Evolutionary conservation across 2,888 invertebrate genomes (phyloP).

Genomic region (Piscicola geometra): DNA sequence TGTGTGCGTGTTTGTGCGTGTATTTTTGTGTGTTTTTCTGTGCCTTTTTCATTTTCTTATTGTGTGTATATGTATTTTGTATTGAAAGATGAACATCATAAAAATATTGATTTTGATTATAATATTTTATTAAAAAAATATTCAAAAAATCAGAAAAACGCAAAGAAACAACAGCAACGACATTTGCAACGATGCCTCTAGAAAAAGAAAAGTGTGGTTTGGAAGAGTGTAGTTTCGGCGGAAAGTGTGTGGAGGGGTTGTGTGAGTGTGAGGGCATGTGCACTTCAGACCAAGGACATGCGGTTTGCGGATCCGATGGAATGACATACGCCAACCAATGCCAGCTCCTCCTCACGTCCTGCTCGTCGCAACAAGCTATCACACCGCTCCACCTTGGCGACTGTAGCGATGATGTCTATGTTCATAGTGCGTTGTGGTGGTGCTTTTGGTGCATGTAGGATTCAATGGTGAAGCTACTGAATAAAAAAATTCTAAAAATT

Average conservation of each 20-base stretch:
- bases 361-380: slow-evolving; percentile 62
- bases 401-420: slow-evolving; percentile 49
- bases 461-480: too few relatives aligned
- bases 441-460: too few relatives aligned
- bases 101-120: too few relatives aligned
- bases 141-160: too few relatives aligned
- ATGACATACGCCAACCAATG: slow-evolving; percentile 80
- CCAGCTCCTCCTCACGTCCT: slow-evolving; percentile 72
- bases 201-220: not conserved
- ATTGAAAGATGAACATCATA: too few relatives aligned
- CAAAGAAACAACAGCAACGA: not conserved
- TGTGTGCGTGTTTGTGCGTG: too few relatives aligned
- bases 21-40: too few relatives aligned
- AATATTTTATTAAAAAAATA: not conserved
- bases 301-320: slow-evolving; percentile 79
- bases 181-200: not conserved
- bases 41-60: too few relatives aligned
- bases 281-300: not conserved
- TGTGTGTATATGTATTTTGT: too few relatives aligned
- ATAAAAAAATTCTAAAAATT: too few relatives aligned
- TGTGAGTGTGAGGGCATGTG: slow-evolving; percentile 25
- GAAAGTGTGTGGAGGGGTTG: slow-evolving; percentile 9
- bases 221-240: slow-evolving; percentile 21
- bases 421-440: too few relatives aligned
- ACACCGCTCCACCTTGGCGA: slow-evolving; percentile 57